These are phyloP conservation scores for Virgularia gustaviana DNA, from an alignment of 92 coral and sea anemone genomes.

Conservation along the genomic window DNA sequence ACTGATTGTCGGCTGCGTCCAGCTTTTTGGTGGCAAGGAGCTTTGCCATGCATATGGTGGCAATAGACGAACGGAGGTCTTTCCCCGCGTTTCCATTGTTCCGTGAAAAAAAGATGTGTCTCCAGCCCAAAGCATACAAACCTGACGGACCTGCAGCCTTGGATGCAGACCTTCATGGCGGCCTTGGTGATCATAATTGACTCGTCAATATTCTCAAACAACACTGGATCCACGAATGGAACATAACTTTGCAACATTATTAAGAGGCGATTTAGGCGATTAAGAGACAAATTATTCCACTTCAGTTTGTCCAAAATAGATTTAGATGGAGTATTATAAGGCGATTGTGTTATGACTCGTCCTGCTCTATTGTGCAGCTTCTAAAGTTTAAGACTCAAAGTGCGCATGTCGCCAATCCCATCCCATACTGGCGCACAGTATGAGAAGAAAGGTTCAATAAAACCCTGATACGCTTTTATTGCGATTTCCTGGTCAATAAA, in stretches of 20 bases:
- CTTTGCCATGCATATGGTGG: not conserved
- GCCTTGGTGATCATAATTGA: conserved; percentile 18
- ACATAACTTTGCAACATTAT: conserved; percentile 14
- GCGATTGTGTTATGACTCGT: not conserved
- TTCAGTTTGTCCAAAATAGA: not conserved
- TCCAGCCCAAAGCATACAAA: not conserved
- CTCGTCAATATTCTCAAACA: conserved; percentile 15
- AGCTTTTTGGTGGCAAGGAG: not conserved
- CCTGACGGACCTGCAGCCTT: conserved; percentile 2
- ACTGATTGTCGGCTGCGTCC: not conserved
- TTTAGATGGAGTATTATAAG: too few species aligned
- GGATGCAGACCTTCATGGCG: not conserved
- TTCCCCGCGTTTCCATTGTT: not conserved
- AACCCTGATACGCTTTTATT: too few species aligned
- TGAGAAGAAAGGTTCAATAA: too few species aligned
- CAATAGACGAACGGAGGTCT: not conserved
- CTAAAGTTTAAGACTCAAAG: too few species aligned
- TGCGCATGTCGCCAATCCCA: too few species aligned
- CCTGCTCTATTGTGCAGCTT: not conserved
- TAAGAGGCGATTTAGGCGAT: conserved; percentile 7
- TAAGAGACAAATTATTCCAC: too few species aligned
- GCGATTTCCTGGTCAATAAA: not conserved
- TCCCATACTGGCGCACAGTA: too few species aligned
- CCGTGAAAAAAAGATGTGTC: not conserved
- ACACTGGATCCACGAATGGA: conserved; percentile 19